A percentile compares a stretch with the other conserved stretches of the same genome.
These are phyloP conservation scores for Amphimedon queenslandica DNA, from an alignment of 37 sponge, comb jelly and placozoan species.

Conservation along the genomic window DNA sequence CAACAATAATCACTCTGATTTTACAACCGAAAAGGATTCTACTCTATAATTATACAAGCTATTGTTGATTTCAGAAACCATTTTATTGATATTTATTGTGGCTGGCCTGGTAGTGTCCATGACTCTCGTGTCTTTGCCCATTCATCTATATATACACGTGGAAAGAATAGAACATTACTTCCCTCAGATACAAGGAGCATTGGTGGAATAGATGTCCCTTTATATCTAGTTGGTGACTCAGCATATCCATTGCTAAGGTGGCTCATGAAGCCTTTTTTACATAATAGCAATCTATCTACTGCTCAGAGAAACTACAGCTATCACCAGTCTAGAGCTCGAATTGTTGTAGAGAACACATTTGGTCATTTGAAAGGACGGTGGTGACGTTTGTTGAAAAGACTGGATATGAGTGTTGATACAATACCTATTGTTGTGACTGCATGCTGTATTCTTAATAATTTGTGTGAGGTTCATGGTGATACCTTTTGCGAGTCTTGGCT, in stretches of 20 bases:
- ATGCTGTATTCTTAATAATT: slow-evolving; percentile 10
- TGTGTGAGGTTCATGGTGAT: not conserved
- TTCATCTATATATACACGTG: slow-evolving; percentile 9
- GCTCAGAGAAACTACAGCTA: slow-evolving; percentile 17
- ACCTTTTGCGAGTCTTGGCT: not conserved
- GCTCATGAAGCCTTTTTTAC: slow-evolving; percentile 41
- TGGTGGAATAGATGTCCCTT: slow-evolving; percentile 5
- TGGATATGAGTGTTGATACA: slow-evolving; percentile 17
- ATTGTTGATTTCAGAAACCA: slow-evolving; percentile 19
- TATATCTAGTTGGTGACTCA: slow-evolving; percentile 32
- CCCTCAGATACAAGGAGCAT: not conserved
- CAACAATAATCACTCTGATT: slow-evolving; percentile 34
- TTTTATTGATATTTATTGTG: slow-evolving; percentile 19
- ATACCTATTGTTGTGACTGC: slow-evolving; percentile 19
- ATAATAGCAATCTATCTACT: not conserved
- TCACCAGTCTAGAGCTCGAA: slow-evolving; percentile 7
- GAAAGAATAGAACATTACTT: not conserved
- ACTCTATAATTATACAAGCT: slow-evolving; percentile 37
- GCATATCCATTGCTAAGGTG: slow-evolving; percentile 40
- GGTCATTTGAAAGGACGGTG: slow-evolving; percentile 40
- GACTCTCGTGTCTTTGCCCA: slow-evolving; percentile 43
- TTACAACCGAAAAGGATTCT: slow-evolving; percentile 42
- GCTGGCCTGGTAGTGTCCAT: slow-evolving; percentile 57
- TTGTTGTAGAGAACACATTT: slow-evolving; percentile 44
- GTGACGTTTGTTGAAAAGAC: slow-evolving; percentile 23